Base-by-base conservation (phyloP, 2,888 invertebrate genomes). In the Drosophila yooni region DNA sequence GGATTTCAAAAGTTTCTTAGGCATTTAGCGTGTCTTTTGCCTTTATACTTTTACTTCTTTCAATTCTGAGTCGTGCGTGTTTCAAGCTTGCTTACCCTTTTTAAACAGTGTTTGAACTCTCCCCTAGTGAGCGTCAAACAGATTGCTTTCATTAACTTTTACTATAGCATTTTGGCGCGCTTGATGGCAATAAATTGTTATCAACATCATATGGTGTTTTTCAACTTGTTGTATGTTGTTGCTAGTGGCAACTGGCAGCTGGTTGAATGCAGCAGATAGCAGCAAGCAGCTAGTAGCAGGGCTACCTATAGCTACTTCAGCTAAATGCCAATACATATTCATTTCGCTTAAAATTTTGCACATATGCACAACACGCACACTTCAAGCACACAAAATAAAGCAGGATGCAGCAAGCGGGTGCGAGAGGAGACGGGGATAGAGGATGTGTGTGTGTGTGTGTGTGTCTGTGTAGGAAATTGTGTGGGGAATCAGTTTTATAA, bases 121-220 rank as follows among this genome's bases (percentile, higher is more conserved):
- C 25, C 25, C 11, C 50, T 0, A 36, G 54, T 31, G 54, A 65
- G 63, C 60, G 76, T 43, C 63, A 82, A 84, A 86, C 88, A 89
- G 80, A 86, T 89, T 88, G 89, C 89, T 82, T 86, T 86, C 85
- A 89, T 86, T 86, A 86, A 86, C 85, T 89, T 89, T 88, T 88
- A 89, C 78, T 84, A 89, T 82, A 80, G 80, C 80, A 89, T 88
- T 86, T 86, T 86, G 82, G 88, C 75, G 78, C 75, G 72, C 84
- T 82, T 76, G 82, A 87, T 81, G 74, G 77, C 85, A 82, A 85
- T 85, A 85, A 89, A 85, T 85, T 85, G 84, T 88, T 85, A 85
- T 85, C 89, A 89, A 74, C 74, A 74, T 72, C 88, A 73, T 60
- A 70, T 67, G 63, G 57, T 69, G 56, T 31, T 54, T 54, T 79